A percentile compares a stretch with the other conserved stretches of the same genome.
Evolutionary conservation across 2,113 vertebrate genomes (phyloP).

Genomic region (Coptodon bakossiorum): DNA sequence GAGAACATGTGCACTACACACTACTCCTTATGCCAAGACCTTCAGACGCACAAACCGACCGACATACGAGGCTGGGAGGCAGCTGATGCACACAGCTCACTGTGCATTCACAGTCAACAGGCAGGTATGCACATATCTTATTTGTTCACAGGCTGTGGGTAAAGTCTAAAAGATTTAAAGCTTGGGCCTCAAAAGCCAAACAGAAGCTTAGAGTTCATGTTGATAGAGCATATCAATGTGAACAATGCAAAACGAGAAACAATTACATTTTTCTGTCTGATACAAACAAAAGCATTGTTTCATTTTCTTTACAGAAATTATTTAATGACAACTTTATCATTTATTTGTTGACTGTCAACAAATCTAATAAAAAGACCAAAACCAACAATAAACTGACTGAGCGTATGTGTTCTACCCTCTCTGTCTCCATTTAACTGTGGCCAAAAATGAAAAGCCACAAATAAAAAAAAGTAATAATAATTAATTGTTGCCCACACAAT

Average conservation of each 20-base stretch:
- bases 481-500: neutral
- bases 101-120: slow-evolving; percentile 22
- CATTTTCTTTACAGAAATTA: neutral
- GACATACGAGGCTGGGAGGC: slow-evolving; percentile 8
- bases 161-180: neutral
- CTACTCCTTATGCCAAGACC: slow-evolving; percentile 46
- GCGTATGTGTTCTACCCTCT: neutral
- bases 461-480: neutral
- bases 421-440: neutral
- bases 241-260: neutral
- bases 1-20: slow-evolving; percentile 57
- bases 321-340: neutral
- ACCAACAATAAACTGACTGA: neutral
- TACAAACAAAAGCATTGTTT: neutral
- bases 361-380: neutral
- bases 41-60: slow-evolving; percentile 19
- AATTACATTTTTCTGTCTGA: neutral
- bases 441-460: neutral
- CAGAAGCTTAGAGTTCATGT: neutral
- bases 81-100: slow-evolving; percentile 7
- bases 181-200: neutral
- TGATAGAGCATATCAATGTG: neutral
- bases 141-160: neutral
- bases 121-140: neutral
- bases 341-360: neutral